Evolutionary conservation across 30 jellyfish, hydroid and myxozoan species (phyloP), one percentile per base, ranked within the genome.

Genomic region (Aurelia sp.): DNA sequence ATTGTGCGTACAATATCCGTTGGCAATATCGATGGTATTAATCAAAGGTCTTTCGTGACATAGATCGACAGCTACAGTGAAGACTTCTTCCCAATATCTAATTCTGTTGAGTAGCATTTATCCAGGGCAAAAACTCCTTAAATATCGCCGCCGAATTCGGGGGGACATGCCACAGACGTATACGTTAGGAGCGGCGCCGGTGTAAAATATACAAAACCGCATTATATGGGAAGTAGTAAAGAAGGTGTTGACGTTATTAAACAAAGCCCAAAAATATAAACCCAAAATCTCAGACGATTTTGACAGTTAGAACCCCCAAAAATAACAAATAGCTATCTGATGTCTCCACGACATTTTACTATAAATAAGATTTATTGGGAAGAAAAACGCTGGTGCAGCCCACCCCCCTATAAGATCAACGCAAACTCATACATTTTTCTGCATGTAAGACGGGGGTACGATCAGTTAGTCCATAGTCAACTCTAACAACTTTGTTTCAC

Each of bases 11-110:
- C 1, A 77, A 63, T 69, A 13, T 35, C 66, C 89, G 47, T 41
- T 21, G 48, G 72, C 80, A 78, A 64, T 78, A 78, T 63, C 50
- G 84, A 16, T 67, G 50, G 84, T 27, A 83, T 40, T 52, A 58
- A 70, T 59, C 80, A 83, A 74, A 59, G 76, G 69, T 30, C 88
- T 85, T 74, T 70, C 94, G 88, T 74, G 94, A 85, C 88, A 72
- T 40, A 52, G 80, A 52, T 72, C 76, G 87, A 74, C 86, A 60
- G 88, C 88, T 85, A 51, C 69, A 72, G 86, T 10, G 22, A 74
- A 51, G 67, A 7, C 78, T 70, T 60, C 83, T 55, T 71, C 85
- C 15, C 86, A 40, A 82, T 82, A 82, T 82, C 83, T 64, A 17
- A 63, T 85, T 62, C 84, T 72, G 88, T 63, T 62, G 88, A 85